phyloP scores from a whole-genome alignment of 2,888 invertebrate species.

The Phragmatobia fuliginosa region DNA sequence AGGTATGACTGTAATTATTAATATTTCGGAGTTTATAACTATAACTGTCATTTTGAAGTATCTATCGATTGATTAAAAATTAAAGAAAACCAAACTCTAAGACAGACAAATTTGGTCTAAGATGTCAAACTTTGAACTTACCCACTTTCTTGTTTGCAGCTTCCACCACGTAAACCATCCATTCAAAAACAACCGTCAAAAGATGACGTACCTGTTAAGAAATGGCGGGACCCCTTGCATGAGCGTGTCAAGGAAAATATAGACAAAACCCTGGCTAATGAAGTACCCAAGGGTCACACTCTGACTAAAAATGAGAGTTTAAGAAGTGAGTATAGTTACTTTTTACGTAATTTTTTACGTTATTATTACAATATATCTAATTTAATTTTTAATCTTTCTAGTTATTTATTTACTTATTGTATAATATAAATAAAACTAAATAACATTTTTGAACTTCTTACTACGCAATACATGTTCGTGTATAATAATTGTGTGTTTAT shows the following conservation, averaged over 20 bases:
- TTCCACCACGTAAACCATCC: constrained; percentile 81
- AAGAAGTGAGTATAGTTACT: constrained; percentile 74
- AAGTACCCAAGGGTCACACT: constrained; percentile 83
- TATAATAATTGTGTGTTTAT: too few species aligned
- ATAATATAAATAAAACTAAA: too few species aligned
- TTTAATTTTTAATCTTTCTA: too few species aligned
- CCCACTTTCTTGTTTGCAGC: constrained; percentile 57
- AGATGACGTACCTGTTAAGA: constrained; percentile 80
- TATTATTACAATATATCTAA: too few species aligned
- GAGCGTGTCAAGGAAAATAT: constrained; percentile 85
- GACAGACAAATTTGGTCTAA: not conserved
- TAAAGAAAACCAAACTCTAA: not conserved
- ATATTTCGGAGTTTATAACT: constrained; percentile 20
- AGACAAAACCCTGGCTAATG: constrained; percentile 82
- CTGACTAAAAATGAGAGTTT: constrained; percentile 84
- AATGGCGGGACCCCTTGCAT: constrained; percentile 84
- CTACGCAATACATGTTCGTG: too few species aligned
- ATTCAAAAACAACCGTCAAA: constrained; percentile 81
- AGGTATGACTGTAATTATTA: constrained; percentile 58
- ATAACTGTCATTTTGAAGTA: constrained; percentile 7
- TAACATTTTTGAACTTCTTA: too few species aligned
- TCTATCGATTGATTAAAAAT: not conserved
- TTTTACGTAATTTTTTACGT: too few species aligned
- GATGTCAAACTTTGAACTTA: constrained; percentile 15
- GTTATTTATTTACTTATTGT: too few species aligned